Conservation (phyloP, 2,888 invertebrate genomes). For the Drosophila aldrichi region DNA sequence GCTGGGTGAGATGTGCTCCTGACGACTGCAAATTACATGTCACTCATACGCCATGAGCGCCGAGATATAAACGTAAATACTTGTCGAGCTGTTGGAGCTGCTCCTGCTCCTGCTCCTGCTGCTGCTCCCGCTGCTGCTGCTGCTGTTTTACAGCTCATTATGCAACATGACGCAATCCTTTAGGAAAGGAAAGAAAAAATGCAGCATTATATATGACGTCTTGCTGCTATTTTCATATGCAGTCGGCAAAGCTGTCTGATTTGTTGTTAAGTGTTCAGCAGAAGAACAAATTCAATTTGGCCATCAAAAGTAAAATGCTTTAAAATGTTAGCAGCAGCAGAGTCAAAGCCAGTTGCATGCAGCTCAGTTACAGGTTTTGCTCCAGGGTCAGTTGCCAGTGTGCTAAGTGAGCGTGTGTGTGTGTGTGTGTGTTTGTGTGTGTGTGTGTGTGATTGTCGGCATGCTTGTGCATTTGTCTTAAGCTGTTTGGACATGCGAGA, state of each 20-base stretch:
- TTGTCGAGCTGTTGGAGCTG: conserved; percentile 15
- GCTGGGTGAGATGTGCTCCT: conserved; percentile 34
- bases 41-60: conserved; percentile 72
- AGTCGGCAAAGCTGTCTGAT: conserved; percentile 22
- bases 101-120: background rate
- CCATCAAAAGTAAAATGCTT: conserved; percentile 58
- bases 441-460: conserved; percentile 15
- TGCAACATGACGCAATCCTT: conserved; percentile 72
- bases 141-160: conserved; percentile 73
- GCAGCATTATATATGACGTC: conserved; percentile 2
- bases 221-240: conserved; percentile 28
- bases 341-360: conserved; percentile 51
- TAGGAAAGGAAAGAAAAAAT: conserved; percentile 19
- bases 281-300: conserved; percentile 72
- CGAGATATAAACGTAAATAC: conserved; percentile 12
- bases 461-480: conserved; percentile 65
- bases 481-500: too few relatives aligned
- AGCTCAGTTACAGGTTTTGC: conserved; percentile 63
- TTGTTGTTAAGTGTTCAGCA: conserved; percentile 28
- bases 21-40: conserved; percentile 74
- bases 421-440: conserved; percentile 13
- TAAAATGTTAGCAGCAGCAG: conserved; percentile 57
- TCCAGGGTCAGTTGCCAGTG: conserved; percentile 60
- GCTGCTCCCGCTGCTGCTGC: conserved; percentile 24
- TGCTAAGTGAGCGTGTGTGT: conserved; percentile 3